These are phyloP conservation scores for Drosophila siamana DNA, from an alignment of 2,888 invertebrate species.

Conservation along the genomic window DNA sequence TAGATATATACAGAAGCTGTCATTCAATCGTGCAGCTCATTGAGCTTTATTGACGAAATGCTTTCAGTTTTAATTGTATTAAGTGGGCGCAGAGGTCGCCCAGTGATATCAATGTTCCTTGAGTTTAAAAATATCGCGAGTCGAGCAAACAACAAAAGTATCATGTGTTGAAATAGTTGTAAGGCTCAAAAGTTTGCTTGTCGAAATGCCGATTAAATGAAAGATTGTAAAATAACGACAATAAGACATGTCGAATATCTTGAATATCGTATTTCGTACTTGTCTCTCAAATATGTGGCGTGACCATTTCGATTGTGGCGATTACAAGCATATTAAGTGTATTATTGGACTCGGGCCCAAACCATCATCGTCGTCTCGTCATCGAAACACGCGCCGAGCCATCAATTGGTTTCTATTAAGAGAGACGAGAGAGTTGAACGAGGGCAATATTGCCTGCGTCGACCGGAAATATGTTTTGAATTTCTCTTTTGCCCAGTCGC, in stretches of 20 bases:
- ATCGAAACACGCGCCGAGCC: slow-evolving; percentile 24
- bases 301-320: slow-evolving; percentile 41
- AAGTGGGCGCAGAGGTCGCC: slow-evolving; percentile 2
- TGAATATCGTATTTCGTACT: background rate
- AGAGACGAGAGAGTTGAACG: slow-evolving; percentile 50
- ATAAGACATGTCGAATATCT: background rate
- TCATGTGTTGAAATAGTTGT: slow-evolving; percentile 2
- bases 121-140: slow-evolving; percentile 11
- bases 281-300: slow-evolving; percentile 18
- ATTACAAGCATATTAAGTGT: background rate
- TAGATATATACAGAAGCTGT: background rate
- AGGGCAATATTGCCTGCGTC: background rate
- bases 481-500: slow-evolving; percentile 55
- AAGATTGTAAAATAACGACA: slow-evolving; percentile 6
- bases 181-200: slow-evolving; percentile 9
- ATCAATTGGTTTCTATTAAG: slow-evolving; percentile 74
- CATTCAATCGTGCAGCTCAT: background rate
- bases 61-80: slow-evolving; percentile 14
- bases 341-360: slow-evolving; percentile 8
- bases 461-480: slow-evolving; percentile 68
- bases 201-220: slow-evolving; percentile 6
- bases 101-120: background rate
- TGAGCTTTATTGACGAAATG: slow-evolving; percentile 9
- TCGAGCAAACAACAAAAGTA: background rate
- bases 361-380: slow-evolving; percentile 20